Base-by-base conservation (phyloP, 2,888 invertebrate genomes). In the Melanchra persicariae region DNA sequence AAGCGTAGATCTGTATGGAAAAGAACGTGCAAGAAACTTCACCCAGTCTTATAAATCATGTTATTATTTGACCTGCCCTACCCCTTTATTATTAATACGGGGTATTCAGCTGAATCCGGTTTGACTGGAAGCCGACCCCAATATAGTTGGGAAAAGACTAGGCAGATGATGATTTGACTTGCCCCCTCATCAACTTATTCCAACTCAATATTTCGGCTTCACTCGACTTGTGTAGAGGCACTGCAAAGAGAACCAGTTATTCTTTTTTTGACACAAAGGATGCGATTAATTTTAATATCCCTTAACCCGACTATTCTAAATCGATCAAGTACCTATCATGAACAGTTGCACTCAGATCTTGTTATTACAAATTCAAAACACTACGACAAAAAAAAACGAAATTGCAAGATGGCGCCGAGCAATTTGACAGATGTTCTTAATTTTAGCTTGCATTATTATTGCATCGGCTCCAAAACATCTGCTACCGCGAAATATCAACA, bases 391-490 rank as follows among this genome's bases (percentile, higher is more conserved):
- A 62, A 60, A 30, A 19, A 26, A 63, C 49, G 61, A 67, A 70
- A 68, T 54, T 52, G 0, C 66, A 82, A 72, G 40, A 74, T 81
- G 72, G 77, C 83, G 77, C 66, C 66, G 45, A 70, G 55, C 65
- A 70, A 76, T 85, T 83, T 83, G 85, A 83, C 84, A 84, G 85
- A 78, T 85, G 84, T 74, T 84, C 52, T 40, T 70, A 67, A 70
- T 71, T 77, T 82, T 73, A 65, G 71, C 74, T 65, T 71, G 66
- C 65, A 69, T n/a, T 58, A 30, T 34, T 61, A 70, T 47, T 66
- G 71, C 65, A 75, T 72, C 54, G 67, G 61, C 57, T 37, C 51
- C 64, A 69, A 77, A 86, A 86, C 88, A 89, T 87, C 89, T 89
- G 88, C 89, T 78, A 47, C 74, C 66, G 81, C 74, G 70, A 81